Conservation (phyloP, 1,140 invertebrate species). For the Coenobita brevimanus region DNA sequence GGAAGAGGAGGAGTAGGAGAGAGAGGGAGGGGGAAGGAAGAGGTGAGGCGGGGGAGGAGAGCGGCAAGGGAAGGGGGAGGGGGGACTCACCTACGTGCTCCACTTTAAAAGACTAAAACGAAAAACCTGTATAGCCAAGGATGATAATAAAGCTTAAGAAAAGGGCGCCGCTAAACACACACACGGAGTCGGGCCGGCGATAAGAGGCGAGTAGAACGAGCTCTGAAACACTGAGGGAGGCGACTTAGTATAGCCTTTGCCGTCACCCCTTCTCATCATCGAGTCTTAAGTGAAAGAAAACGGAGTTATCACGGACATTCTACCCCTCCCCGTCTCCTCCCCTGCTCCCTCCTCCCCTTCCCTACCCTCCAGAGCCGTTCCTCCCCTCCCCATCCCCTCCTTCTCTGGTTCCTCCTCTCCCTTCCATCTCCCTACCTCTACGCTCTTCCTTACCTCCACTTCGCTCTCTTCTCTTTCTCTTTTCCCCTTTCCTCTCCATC, state of each 20-base stretch:
- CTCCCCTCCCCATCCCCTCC: neutral
- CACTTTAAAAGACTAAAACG: too few species aligned
- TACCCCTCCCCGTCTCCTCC: neutral
- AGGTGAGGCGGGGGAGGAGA: neutral
- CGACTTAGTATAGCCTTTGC: neutral
- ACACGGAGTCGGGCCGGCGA: neutral
- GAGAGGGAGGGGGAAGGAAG: neutral
- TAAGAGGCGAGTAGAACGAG: neutral
- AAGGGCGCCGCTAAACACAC: too few species aligned
- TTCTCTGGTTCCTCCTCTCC: neutral
- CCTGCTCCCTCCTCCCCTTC: neutral
- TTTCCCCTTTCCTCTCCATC: neutral
- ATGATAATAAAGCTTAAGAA: too few species aligned
- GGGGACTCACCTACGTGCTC: neutral
- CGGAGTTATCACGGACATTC: conserved; percentile 44
- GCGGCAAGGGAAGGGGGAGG: neutral
- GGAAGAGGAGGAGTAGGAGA: neutral
- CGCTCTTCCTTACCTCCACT: neutral
- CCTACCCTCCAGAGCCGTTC: neutral
- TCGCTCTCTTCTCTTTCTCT: neutral
- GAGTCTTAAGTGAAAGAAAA: conserved; percentile 53
- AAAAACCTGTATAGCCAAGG: too few species aligned
- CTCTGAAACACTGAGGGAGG: neutral
- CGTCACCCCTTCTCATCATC: conserved; percentile 20
- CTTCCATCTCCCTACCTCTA: neutral